Evolutionary conservation across 2,113 vertebrate species (phyloP).

Genomic region (Muntiacus muntjak): DNA sequence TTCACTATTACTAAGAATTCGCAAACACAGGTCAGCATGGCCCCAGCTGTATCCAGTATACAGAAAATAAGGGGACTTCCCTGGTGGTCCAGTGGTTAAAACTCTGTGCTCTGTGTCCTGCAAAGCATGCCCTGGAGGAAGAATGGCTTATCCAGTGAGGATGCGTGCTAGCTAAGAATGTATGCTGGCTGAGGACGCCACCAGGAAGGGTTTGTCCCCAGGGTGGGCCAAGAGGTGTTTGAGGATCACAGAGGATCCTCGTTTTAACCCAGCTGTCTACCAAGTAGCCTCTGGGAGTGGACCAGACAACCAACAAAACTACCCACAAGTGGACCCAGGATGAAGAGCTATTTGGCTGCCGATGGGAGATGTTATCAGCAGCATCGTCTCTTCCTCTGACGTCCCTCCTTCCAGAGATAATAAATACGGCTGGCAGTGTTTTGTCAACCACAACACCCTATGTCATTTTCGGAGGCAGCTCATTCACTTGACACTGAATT

Average conservation of each 20-base stretch:
- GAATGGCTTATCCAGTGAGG: neutral
- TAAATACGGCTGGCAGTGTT: neutral
- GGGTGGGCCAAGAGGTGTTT: neutral
- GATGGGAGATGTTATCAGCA: neutral
- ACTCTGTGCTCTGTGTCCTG: neutral
- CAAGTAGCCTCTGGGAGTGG: neutral
- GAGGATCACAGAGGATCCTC: neutral
- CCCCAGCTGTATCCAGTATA: neutral
- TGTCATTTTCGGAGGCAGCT: neutral
- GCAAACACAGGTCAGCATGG: neutral
- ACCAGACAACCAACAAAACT: neutral
- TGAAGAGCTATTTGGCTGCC: neutral
- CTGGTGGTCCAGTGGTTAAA: neutral
- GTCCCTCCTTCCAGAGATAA: neutral
- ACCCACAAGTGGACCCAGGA: neutral
- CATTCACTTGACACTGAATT: neutral
- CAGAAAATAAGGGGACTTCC: neutral
- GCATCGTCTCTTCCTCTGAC: neutral
- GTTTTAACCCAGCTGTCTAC: neutral
- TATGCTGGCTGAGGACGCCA: neutral
- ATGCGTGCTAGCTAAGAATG: neutral
- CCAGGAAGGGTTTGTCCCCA: neutral
- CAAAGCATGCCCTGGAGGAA: neutral
- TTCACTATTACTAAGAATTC: neutral
- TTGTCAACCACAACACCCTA: neutral